These are phyloP conservation scores for Buphagus erythrorhynchus DNA, from an alignment of 2,797 vertebrate species.

Conservation along the genomic window DNA sequence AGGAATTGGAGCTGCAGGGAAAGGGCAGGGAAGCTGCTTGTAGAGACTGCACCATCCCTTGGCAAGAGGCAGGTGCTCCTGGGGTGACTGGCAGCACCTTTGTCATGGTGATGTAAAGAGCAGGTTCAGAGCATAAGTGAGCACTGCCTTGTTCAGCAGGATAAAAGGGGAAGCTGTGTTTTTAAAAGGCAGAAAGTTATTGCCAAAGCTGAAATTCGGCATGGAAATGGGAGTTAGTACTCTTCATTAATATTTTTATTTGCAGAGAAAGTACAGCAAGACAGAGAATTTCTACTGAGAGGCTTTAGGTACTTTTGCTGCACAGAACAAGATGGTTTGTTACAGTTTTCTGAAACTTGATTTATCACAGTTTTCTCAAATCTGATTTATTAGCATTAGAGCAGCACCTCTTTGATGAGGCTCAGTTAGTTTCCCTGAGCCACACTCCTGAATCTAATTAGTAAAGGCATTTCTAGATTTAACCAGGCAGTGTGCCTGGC, in stretches of 20 bases:
- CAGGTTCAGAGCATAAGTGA: background rate
- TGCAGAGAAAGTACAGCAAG: background rate
- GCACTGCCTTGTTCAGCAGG: background rate
- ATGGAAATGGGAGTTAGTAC: background rate
- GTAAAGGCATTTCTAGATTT: background rate
- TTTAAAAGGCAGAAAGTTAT: background rate
- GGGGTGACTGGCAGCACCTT: background rate
- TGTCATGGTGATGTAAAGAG: accelerated
- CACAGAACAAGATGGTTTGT: background rate
- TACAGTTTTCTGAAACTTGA: background rate
- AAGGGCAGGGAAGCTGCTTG: background rate
- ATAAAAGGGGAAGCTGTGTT: background rate
- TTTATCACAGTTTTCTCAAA: background rate
- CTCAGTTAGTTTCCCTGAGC: background rate
- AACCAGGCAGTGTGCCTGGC: background rate
- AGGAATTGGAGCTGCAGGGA: background rate
- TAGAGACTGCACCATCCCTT: background rate
- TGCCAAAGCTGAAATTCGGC: background rate
- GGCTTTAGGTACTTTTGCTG: background rate
- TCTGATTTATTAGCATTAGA: background rate
- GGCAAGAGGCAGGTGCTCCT: background rate
- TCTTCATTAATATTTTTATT: background rate
- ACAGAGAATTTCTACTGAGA: background rate
- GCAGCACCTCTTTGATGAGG: background rate
- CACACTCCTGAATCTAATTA: background rate